Evolutionary conservation across 2,797 vertebrate species (phyloP).

Genomic region (Gambelia wislizenii): DNA sequence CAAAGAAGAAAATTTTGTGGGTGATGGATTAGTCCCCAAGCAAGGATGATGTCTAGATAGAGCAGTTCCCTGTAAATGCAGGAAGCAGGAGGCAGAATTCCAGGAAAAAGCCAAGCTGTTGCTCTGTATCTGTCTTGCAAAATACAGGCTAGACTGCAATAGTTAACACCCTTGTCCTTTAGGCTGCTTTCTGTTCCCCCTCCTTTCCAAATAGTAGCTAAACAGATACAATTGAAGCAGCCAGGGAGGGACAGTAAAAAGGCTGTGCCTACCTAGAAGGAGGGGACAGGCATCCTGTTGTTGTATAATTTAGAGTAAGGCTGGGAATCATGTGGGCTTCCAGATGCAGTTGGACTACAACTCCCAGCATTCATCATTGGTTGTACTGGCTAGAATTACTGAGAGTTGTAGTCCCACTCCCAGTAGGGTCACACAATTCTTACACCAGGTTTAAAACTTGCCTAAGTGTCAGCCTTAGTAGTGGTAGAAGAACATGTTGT

Average conservation of each 20-base stretch:
- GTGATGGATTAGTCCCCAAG: background rate
- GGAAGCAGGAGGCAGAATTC: background rate
- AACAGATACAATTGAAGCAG: background rate
- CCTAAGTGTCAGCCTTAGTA: background rate
- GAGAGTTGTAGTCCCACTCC: background rate
- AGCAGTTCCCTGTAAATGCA: background rate
- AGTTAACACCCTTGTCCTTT: background rate
- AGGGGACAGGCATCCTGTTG: background rate
- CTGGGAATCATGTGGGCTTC: background rate
- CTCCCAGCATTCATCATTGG: background rate
- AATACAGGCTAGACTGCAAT: background rate
- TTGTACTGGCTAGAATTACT: no score
- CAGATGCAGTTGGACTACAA: background rate
- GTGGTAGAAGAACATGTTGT: background rate
- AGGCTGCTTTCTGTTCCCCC: background rate
- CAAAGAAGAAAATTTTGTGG: background rate
- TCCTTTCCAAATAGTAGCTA: background rate
- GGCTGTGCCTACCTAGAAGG: background rate
- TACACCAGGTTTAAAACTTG: no score
- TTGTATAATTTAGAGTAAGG: background rate
- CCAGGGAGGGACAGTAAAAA: background rate
- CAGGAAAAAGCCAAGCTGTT: background rate
- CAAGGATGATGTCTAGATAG: background rate
- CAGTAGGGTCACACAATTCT: no score
- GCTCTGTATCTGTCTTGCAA: background rate